Evolutionary conservation across 2,888 invertebrate species (phyloP).

Genomic region (Fragum sueziense): DNA sequence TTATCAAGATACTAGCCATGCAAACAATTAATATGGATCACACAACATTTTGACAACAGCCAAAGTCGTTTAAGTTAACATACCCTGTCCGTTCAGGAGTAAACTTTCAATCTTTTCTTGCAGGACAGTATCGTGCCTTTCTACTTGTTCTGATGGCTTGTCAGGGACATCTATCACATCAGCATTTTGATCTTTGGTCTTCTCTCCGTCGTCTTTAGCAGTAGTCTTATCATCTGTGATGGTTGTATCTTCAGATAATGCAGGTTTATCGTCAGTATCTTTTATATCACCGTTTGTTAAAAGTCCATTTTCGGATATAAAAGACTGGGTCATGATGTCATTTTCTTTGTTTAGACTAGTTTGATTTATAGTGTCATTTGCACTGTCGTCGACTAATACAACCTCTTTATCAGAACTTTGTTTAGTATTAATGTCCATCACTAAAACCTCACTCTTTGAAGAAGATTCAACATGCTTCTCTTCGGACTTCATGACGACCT

Average conservation of each 20-base stretch:
- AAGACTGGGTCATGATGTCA: conserved; percentile 4
- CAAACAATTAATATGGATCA: too few relatives aligned
- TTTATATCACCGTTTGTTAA: conserved; percentile 4
- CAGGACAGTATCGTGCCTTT: background rate
- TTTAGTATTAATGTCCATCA: background rate
- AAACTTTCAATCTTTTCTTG: conserved; percentile 35
- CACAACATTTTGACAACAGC: conserved; percentile 13
- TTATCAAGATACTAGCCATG: too few relatives aligned
- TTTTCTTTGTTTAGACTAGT: background rate
- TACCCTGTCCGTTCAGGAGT: conserved; percentile 50
- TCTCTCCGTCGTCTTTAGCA: background rate
- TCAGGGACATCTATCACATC: conserved; percentile 17
- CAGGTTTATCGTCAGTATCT: background rate
- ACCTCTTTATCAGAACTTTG: too few relatives aligned
- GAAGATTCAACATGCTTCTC: conserved; percentile 5
- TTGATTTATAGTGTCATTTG: background rate
- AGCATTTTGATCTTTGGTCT: conserved; percentile 3
- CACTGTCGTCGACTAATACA: background rate
- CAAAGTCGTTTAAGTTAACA: too few relatives aligned
- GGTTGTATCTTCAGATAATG: background rate
- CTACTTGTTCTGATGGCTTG: background rate
- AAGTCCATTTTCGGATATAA: conserved; percentile 11
- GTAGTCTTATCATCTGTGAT: background rate
- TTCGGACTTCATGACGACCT: background rate
- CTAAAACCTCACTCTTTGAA: conserved; percentile 12